Evolutionary conservation across 2,113 vertebrate species (phyloP), one percentile per base, ranked within the genome.

Genomic region (Orthonyx spaldingii): DNA sequence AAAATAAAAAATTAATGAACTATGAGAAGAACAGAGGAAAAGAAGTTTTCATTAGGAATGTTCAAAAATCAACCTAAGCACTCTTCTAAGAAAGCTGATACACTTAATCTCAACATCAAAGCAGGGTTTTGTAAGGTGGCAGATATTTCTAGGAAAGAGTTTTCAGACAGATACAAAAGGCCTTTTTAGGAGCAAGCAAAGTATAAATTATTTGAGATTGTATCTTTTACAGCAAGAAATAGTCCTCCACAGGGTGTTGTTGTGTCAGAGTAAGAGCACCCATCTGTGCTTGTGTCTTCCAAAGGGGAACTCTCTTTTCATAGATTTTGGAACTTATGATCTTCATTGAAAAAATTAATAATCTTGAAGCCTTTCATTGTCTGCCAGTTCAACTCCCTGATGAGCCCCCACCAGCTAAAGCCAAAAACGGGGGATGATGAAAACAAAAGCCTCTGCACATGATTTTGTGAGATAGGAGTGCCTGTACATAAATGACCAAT

Each of bases 81-180:
- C 41, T 75, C 41, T 32, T 23, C 47, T 33, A 57, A 46, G 71
- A 72, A 74, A 77, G 71, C 59, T 66, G 50, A 52, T 78, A 47
- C 9, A 52, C 41, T 81, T 88, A 86, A 86, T 89, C 35, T 83
- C 52, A 46, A 49, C 83, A 92, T 95, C 81, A 85, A 89, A 86
- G 71, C 56, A 37, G 61, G 71, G 68, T 47, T 94, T 79, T 90
- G 44, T 1, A 4, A 61, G 23, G 10, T 56, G 64, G 27, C 47
- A 41, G 2, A 1, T 77, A 35, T 49, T 90, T 89, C 57, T 71
- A 49, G 35, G 53, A 75, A 79, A 56, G 28, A 10, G 33, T 60
- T 16, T n/a, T 91, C 35, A 49, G 61, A 30, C 47, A 65, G 65
- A 49, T 46, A 41, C 2, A 56, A 52, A 81, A 86, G 8, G 26